Evolutionary conservation across 2,113 vertebrate genomes (phyloP).

Genomic region (Promerops cafer): DNA sequence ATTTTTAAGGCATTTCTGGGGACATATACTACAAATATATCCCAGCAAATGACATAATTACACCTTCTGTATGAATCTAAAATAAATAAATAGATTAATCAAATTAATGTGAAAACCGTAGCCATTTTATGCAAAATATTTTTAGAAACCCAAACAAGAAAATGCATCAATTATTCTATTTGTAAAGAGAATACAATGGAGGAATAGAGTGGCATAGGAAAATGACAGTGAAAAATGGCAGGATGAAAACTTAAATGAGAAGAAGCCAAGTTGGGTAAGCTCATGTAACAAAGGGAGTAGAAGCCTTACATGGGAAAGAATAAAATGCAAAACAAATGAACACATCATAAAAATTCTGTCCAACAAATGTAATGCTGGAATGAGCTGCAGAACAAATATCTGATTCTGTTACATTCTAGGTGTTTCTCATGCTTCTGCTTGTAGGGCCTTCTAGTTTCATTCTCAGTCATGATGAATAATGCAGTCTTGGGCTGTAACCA

Average conservation of each 20-base stretch:
- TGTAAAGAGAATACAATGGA: background rate
- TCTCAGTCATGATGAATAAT: background rate
- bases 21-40: background rate
- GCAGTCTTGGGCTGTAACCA: background rate
- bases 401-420: background rate
- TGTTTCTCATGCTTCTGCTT: background rate
- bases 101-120: background rate
- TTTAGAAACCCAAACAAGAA: background rate
- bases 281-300: background rate
- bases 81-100: background rate
- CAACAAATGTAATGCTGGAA: background rate
- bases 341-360: background rate
- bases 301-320: background rate
- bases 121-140: background rate
- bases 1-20: background rate
- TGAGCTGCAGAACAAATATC: background rate
- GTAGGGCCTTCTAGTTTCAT: background rate
- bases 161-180: background rate
- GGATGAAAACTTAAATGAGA: background rate
- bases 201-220: background rate
- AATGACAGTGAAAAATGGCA: background rate
- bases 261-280: background rate
- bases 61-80: background rate
- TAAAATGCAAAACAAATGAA: background rate
- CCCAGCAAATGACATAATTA: background rate